These are phyloP conservation scores for Drosophila ustulata DNA, from an alignment of 2,888 invertebrate species.

Conservation along the genomic window DNA sequence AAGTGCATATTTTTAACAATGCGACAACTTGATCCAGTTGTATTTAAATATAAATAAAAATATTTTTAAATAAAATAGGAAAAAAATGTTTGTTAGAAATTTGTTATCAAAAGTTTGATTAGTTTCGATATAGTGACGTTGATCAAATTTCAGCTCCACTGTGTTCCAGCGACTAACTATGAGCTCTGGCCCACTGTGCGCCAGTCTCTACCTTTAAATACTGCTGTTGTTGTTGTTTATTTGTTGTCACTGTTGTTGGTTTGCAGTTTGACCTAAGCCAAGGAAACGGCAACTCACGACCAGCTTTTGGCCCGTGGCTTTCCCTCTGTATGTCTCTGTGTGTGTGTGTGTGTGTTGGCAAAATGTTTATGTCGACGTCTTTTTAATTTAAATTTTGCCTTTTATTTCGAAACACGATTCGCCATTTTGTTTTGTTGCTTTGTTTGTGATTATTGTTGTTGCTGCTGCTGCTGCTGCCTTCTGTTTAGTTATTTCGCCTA, in stretches of 20 bases:
- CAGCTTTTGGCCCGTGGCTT: conserved; percentile 20
- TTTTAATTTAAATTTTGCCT: conserved; percentile 74
- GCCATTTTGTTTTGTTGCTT: conserved; percentile 52
- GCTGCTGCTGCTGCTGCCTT: conserved; percentile 7
- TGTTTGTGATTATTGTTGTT: neutral
- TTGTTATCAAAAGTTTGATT: neutral
- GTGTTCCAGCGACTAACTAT: neutral
- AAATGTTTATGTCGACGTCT: conserved; percentile 76
- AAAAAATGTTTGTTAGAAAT: too few relatives aligned
- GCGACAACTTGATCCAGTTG: too few relatives aligned
- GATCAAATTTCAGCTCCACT: neutral
- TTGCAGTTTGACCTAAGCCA: conserved; percentile 42
- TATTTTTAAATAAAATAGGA: too few relatives aligned
- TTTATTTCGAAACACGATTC: conserved; percentile 51
- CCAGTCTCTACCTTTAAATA: conserved; percentile 11
- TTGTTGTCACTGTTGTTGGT: conserved; percentile 7
- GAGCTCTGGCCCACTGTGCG: conserved; percentile 13
- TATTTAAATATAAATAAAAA: too few relatives aligned
- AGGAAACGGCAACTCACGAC: conserved; percentile 27
- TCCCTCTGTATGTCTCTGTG: conserved; percentile 15
- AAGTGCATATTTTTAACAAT: too few relatives aligned
- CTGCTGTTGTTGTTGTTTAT: conserved; percentile 1
- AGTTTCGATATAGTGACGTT: neutral
- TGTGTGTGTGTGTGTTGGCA: conserved; percentile 35
- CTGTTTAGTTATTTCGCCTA: conserved; percentile 63